Evolutionary conservation across 2,113 vertebrate genomes (phyloP).

Genomic region (Marmota flaviventris): DNA sequence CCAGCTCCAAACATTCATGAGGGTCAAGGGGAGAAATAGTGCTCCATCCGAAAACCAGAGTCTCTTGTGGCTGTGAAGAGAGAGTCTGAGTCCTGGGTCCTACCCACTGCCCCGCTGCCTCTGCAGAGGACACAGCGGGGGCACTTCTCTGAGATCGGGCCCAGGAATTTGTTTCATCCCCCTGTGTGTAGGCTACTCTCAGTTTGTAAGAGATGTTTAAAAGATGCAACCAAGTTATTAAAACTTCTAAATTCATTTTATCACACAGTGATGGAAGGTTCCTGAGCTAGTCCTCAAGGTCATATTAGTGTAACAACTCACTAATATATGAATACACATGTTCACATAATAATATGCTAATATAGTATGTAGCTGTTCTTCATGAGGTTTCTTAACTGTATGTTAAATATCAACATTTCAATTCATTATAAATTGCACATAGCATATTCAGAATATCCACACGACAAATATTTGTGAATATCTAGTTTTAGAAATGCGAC

Average conservation of each 20-base stretch:
- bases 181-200: not conserved
- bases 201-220: not conserved
- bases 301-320: not conserved
- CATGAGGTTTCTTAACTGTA: not conserved
- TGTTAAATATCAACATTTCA: not conserved
- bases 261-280: not conserved
- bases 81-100: not conserved
- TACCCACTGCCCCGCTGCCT: accelerated
- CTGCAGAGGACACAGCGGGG: not conserved
- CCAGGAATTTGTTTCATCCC: not conserved
- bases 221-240: not conserved
- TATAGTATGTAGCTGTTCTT: not conserved
- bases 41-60: not conserved
- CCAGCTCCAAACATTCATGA: not conserved
- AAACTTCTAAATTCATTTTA: not conserved
- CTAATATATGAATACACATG: not conserved
- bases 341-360: not conserved
- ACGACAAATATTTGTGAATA: not conserved
- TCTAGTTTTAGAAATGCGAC: not conserved
- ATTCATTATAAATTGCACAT: not conserved
- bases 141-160: not conserved
- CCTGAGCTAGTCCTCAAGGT: not conserved
- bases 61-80: not conserved
- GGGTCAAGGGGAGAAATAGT: not conserved
- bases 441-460: not conserved